Base-by-base conservation (phyloP, 2,888 invertebrate species). In the Eudiplozoon nipponicum region DNA sequence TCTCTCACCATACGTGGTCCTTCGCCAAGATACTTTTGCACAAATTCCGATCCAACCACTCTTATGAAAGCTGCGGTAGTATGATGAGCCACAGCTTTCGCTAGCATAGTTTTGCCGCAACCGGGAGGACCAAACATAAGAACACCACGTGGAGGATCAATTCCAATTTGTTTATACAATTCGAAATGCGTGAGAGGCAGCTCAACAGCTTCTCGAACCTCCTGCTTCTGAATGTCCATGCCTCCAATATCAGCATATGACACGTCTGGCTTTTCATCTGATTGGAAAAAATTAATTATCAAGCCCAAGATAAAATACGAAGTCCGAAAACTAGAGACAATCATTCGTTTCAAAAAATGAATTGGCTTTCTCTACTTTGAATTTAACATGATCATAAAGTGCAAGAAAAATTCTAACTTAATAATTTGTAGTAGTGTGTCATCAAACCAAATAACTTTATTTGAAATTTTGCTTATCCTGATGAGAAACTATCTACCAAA, bases 181-280 rank as follows among this genome's bases (percentile, higher is more conserved):
- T 94, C 94, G 53, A 86, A 86, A 57, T 98, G 94, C 15, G 90
- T 94, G 15, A 94, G 63, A 0, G 94, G 94, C 45, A 94, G 61
- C 57, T 94, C 94, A 1, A 94, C 94, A 3, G 94, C 94, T 61
- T 94, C 94, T 39, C 84, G 65, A 50, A 94, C 90, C 60, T 98
- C 94, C 55, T 98, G 94, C 53, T 94, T 94, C 59, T 98, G 94
- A 66, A 90, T 81, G 59, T 98, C 94, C 75, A 94, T 77, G 23
- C 94, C 94, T 58, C 94, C 94, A 53, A 94, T 94, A 54, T 94
- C 94, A 3, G 75, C 70, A 59, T 94, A 98, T 45, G 72, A 70
- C 4, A 94, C 78, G 59, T 94, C 86, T 0, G 94, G 94, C 54
- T 86, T 86, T 59, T 90, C 86, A 66, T 86, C 86, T 68, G 57